These are phyloP conservation scores for Zaprionus tsacasi DNA, from an alignment of 1,140 invertebrate genomes.

Conservation along the genomic window DNA sequence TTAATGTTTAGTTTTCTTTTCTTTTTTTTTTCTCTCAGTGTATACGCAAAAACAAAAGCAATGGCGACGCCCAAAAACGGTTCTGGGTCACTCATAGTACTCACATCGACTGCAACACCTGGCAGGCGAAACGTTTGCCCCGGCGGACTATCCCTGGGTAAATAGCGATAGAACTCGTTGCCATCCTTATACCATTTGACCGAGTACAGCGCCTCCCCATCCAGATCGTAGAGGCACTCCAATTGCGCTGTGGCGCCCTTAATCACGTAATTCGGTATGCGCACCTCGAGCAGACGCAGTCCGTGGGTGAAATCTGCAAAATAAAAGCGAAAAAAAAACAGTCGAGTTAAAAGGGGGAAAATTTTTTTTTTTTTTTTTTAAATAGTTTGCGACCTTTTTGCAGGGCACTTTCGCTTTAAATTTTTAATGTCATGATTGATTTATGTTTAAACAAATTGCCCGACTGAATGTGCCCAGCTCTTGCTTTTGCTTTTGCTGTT, in stretches of 20 bases:
- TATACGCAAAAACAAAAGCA: too few species aligned
- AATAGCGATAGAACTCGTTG: constrained; percentile 92
- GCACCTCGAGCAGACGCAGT: constrained; percentile 87
- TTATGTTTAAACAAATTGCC: constrained; percentile 68
- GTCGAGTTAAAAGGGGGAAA: constrained; percentile 14
- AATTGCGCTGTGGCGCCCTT: constrained; percentile 87
- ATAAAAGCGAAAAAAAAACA: constrained; percentile 36
- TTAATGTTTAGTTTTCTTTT: constrained; percentile 58
- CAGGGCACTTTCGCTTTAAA: constrained; percentile 46
- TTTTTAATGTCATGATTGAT: constrained; percentile 76
- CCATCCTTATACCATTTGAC: constrained; percentile 93
- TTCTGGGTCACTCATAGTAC: too few species aligned
- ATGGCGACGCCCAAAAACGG: too few species aligned
- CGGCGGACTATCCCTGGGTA: constrained; percentile 88
- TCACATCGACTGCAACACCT: constrained; percentile 88
- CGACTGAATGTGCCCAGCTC: neutral
- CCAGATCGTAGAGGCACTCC: constrained; percentile 88
- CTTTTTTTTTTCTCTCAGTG: too few species aligned
- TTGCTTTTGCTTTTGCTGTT: constrained; percentile 26
- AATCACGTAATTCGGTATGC: constrained; percentile 88
- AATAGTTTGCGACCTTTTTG: neutral
- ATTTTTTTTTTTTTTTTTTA: neutral
- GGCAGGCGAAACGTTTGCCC: constrained; percentile 87
- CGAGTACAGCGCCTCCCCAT: constrained; percentile 89
- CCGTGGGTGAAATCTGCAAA: constrained; percentile 81